Evolutionary conservation across 2,113 vertebrate species (phyloP).

Genomic region (Aythya baeri): DNA sequence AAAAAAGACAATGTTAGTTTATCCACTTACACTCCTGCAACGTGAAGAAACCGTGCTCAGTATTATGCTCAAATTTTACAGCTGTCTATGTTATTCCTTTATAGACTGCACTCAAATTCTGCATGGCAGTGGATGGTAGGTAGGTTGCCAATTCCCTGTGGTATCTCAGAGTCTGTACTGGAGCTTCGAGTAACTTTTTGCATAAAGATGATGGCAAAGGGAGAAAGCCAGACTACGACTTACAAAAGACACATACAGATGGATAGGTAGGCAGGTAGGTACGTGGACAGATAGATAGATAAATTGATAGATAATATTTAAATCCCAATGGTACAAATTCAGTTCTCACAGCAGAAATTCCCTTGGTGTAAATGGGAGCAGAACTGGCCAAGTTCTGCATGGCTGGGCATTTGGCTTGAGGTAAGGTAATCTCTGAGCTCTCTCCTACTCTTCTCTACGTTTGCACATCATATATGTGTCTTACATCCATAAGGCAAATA

Average conservation of each 20-base stretch:
- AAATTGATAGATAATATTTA: neutral
- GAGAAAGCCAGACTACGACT: neutral
- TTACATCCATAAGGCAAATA: neutral
- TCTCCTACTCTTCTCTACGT: neutral
- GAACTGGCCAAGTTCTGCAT: neutral
- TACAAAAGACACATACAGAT: neutral
- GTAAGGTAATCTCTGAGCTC: neutral
- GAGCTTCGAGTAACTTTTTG: neutral
- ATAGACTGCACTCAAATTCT: neutral
- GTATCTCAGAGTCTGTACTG: neutral
- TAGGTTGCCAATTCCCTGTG: neutral
- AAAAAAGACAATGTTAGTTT: neutral
- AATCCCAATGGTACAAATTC: neutral
- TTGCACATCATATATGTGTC: too few species aligned
- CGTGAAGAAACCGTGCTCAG: neutral
- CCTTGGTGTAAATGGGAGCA: neutral
- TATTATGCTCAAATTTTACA: neutral
- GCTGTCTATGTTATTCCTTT: neutral
- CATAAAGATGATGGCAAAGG: neutral
- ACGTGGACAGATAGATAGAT: too few species aligned
- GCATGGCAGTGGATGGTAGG: neutral
- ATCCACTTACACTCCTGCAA: neutral
- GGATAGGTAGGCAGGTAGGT: too few species aligned
- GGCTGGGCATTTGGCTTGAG: neutral
- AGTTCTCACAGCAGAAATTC: neutral